Conservation (phyloP, 2,888 invertebrate genomes). For the Watsonalla binaria region DNA sequence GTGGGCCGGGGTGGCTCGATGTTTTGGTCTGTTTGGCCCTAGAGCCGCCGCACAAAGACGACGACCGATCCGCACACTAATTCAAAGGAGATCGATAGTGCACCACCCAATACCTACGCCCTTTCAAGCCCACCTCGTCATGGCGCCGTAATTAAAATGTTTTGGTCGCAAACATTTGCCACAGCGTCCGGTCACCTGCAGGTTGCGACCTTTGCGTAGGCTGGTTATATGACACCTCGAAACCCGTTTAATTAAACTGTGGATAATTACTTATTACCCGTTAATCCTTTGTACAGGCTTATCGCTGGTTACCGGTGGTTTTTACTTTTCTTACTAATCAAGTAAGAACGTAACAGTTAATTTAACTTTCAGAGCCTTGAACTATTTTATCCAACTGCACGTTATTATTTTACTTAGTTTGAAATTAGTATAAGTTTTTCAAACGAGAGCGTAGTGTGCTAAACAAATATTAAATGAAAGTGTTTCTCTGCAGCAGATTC, state of each 20-base stretch:
- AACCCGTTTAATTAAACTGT: too few species aligned
- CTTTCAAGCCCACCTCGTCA: slow-evolving; percentile 65
- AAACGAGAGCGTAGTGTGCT: slow-evolving; percentile 3
- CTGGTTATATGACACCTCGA: too few species aligned
- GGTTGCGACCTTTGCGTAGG: too few species aligned
- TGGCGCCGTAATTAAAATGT: slow-evolving; percentile 61
- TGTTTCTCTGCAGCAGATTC: slow-evolving; percentile 65
- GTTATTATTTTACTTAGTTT: not conserved
- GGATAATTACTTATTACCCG: too few species aligned
- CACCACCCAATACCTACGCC: slow-evolving; percentile 57
- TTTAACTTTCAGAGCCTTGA: not conserved
- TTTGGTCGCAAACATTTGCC: slow-evolving; percentile 28
- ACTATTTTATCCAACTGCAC: not conserved
- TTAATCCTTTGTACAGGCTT: too few species aligned
- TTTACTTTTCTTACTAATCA: too few species aligned
- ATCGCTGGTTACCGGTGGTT: too few species aligned
- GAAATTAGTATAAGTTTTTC: not conserved
- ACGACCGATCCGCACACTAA: slow-evolving; percentile 76
- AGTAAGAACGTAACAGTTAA: too few species aligned
- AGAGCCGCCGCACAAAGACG: slow-evolving; percentile 74
- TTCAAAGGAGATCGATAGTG: slow-evolving; percentile 77
- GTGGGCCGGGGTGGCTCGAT: slow-evolving; percentile 49
- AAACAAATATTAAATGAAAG: slow-evolving; percentile 57
- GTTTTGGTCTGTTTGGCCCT: slow-evolving; percentile 79
- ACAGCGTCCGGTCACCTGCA: slow-evolving; percentile 7